Evolutionary conservation across 2,113 vertebrate species (phyloP).

Genomic region (Hyla sarda): DNA sequence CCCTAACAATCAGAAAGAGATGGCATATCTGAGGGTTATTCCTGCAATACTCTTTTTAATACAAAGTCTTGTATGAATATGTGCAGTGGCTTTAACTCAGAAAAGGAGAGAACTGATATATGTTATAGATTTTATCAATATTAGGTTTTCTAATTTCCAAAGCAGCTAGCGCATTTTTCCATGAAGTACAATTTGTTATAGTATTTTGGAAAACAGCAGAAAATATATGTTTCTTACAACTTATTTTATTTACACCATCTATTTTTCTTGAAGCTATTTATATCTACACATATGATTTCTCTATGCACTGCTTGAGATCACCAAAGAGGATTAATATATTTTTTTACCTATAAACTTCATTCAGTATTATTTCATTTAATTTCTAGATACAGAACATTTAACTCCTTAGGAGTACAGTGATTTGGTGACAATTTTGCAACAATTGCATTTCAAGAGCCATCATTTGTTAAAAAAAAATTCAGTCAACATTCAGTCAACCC

Average conservation of each 20-base stretch:
- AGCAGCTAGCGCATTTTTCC: constrained; percentile 32
- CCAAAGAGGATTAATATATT: constrained; percentile 40
- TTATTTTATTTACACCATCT: constrained; percentile 45
- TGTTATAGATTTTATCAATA: constrained; percentile 51
- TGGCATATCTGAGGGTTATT: background rate
- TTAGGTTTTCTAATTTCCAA: constrained; percentile 48
- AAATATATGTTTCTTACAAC: constrained; percentile 47
- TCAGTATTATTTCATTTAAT: background rate
- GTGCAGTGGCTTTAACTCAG: constrained; percentile 3
- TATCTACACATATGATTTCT: constrained; percentile 43
- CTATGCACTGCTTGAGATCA: constrained; percentile 19
- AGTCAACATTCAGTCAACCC: no score
- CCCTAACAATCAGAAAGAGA: background rate
- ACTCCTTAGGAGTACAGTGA: background rate
- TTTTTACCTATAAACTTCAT: constrained; percentile 50
- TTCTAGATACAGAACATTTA: background rate
- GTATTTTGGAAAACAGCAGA: constrained; percentile 32
- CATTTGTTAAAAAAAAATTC: no score
- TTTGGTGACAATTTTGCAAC: no score
- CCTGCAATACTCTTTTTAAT: background rate
- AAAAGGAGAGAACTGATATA: constrained; percentile 29
- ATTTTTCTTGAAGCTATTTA: constrained; percentile 53
- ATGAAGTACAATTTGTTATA: constrained; percentile 42
- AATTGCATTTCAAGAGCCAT: no score
- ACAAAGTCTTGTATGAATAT: background rate